Percentiles rank a stretch among this genome's conserved stretches.
phyloP scores from a whole-genome alignment of 2,888 invertebrate species.

The Cantharis nigra region DNA sequence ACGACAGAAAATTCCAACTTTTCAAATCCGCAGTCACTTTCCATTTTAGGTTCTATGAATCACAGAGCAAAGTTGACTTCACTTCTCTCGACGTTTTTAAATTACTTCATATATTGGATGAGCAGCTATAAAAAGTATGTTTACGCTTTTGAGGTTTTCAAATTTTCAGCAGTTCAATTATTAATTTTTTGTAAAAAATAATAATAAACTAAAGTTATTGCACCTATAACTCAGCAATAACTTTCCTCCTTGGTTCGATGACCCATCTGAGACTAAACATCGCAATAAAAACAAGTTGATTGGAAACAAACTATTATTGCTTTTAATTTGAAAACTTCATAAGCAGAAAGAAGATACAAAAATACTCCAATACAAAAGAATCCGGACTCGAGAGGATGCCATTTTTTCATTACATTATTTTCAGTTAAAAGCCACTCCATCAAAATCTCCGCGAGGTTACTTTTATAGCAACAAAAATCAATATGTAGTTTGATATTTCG shows the following conservation, averaged over 20 bases:
- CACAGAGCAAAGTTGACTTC: neutral
- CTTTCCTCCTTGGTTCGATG: neutral
- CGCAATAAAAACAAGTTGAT: neutral
- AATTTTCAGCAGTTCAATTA: neutral
- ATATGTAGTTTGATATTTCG: neutral
- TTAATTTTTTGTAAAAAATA: neutral
- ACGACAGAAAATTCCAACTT: no score
- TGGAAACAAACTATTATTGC: neutral
- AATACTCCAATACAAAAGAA: neutral
- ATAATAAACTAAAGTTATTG: neutral
- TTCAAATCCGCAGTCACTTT: neutral
- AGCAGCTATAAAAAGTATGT: neutral
- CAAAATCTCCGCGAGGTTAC: neutral
- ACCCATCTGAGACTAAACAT: neutral
- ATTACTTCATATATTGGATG: neutral
- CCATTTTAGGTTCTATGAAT: neutral
- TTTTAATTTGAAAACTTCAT: neutral
- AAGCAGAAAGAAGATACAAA: neutral
- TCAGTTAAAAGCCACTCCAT: neutral
- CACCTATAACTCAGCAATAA: neutral
- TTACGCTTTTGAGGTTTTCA: neutral
- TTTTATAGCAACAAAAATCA: neutral
- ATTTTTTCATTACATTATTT: neutral
- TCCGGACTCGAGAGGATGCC: neutral
- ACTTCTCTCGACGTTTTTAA: neutral